Base-by-base conservation (phyloP, 2,888 invertebrate species). In the Galeruca laticollis region DNA sequence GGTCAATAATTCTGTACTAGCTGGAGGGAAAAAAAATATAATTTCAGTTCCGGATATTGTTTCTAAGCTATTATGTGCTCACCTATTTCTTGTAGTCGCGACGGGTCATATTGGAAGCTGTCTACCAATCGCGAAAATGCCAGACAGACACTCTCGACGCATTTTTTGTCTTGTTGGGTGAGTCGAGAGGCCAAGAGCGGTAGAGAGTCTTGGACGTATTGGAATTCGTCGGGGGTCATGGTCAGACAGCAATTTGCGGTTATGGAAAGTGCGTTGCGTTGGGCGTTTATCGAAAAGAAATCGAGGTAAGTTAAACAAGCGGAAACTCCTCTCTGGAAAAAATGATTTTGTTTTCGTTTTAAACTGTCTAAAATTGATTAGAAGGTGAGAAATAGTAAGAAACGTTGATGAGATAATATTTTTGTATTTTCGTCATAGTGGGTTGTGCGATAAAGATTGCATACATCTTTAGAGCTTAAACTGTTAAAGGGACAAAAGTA, bases 241-340 rank as follows among this genome's bases (percentile, higher is more conserved):
- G 96, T 97, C 84, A 97, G 93, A 85, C 98, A 99, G 86, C 99
- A 99, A 86, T 99, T 99, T 68, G 99, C 98, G 0, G 98, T 97
- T 77, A 99, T 96, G 26, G 97, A 95, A 66, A 99, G 88, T 2
- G 99, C 98, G 56, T 98, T 95, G 40, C 99, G 92, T 87, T 99
- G 99, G 13, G 99, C 98, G 82, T 96, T 96, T 81, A 98, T 97
- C 57, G 98, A 98, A 88, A 99, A 99, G 89, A 99, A 99, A 85
- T 99, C 99, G 84, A 99, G 89, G 85, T 96, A 99, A 82, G 94
- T 98, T 76, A 99, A 90, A 84, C 98, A 98, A 2, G 99, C 96
- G 5, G 96, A 93, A 2, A 99, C 98, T 35, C 99, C 99, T 77
- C 96, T 92, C 95, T 96, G 86, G 67, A 61, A 69, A 11, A 40